Base-by-base conservation (phyloP, 2,888 invertebrate species). In the Rhimphoctona megacephalus region DNA sequence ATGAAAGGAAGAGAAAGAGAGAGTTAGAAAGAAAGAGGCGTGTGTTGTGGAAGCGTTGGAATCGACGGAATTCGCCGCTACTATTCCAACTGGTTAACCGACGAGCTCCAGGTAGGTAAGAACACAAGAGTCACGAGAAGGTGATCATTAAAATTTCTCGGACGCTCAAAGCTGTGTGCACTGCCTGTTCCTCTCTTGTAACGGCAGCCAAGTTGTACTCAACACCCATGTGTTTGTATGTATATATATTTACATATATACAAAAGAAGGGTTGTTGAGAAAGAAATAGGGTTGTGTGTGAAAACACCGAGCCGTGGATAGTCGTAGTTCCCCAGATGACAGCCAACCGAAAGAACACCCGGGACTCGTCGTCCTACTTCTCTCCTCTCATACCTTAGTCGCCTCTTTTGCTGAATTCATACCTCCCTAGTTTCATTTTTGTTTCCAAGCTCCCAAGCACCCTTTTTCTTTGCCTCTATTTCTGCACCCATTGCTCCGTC, bases 111-210 rank as follows among this genome's bases (percentile, higher is more conserved):
- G 92, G 93, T 92, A 91, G 91, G 92, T 87, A 88, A 89, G 89
- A 90, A 90, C 76, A 81, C 54, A 64, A 67, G 85, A 79, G 83
- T 76, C 87, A 88, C 86, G 89, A 90, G 89, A 90, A 90, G 90
- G 81, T 88, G 91, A 92, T 93, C 92, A 90, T 92, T 93, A 90
- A 92, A 92, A 92, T 92, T 92, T 91, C 89, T 91, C 89, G 87
- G 88, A 87, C 88, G 88, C 82, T 82, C 78, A 57, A 69, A 54
- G 83, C 70, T 54, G 80, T 57, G 80, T 78, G 80, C n/a, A 54
- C 69, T 77, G 52, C 36, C 81, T 73, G 77, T 73, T 79, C 43
- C 61, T 81, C 78, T 52, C 81, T 86, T 66, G 81, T 77, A 82
- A 87, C 87, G 74, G 78, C 73, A 67, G 83, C 74, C 64, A 81